Conservation (phyloP, 2,797 vertebrate species). For the Acrossocheilus wenchowensis region DNA sequence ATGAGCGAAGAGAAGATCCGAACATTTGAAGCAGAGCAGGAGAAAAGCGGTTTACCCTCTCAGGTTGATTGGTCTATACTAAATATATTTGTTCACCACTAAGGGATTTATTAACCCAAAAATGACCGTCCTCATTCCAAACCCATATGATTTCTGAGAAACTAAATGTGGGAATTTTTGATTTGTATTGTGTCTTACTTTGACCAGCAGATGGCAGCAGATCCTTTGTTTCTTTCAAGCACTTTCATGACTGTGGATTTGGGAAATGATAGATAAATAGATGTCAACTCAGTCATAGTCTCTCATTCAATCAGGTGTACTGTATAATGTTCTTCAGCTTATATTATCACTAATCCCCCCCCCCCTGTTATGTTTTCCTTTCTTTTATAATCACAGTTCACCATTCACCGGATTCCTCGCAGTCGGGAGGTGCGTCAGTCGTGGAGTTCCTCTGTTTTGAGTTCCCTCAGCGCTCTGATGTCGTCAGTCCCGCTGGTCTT, state of each 20-base stretch:
- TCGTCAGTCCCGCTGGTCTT: conserved; percentile 73
- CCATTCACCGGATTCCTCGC: conserved; percentile 85
- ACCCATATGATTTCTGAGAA: not conserved
- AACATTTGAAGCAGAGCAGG: conserved; percentile 78
- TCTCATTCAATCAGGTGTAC: not conserved
- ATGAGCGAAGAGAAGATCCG: conserved; percentile 92
- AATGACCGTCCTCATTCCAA: not conserved
- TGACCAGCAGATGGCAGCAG: conserved; percentile 51
- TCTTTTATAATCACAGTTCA: conserved; percentile 77
- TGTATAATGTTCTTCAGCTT: not conserved
- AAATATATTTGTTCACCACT: not conserved
- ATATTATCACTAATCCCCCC: not conserved
- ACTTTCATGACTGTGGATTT: not conserved
- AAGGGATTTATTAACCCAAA: not conserved
- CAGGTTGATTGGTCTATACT: conserved; percentile 71
- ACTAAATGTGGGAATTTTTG: not conserved
- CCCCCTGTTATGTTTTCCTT: not conserved
- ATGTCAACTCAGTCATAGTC: not conserved
- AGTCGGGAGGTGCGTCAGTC: conserved; percentile 92
- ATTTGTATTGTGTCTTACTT: not conserved
- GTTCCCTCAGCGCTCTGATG: conserved; percentile 80
- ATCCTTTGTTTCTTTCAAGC: not conserved
- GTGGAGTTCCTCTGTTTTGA: conserved; percentile 86
- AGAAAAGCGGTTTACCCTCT: conserved; percentile 54
- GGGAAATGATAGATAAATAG: not conserved